A percentile compares a stretch with the other conserved stretches of the same genome.
phyloP scores from a whole-genome alignment of 2,888 invertebrate species.

The Adelognathus sp. region DNA sequence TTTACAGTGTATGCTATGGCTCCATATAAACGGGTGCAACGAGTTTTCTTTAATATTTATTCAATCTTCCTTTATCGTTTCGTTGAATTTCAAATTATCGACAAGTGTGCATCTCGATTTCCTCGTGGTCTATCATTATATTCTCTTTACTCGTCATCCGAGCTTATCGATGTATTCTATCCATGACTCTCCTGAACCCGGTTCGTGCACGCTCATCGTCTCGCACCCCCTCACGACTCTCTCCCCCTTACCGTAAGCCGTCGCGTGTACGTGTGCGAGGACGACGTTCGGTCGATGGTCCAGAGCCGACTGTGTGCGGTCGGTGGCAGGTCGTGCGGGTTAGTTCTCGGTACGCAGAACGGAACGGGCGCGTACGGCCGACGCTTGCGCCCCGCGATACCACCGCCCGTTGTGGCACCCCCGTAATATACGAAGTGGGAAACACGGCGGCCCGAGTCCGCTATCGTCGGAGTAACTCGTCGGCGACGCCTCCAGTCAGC shows the following conservation, averaged over 20 bases:
- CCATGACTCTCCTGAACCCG: background rate
- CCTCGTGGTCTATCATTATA: slow-evolving; percentile 13
- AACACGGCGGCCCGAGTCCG: slow-evolving; percentile 62
- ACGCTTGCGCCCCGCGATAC: slow-evolving; percentile 49
- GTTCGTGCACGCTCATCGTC: background rate
- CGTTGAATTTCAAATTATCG: background rate
- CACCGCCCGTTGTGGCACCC: slow-evolving; percentile 47
- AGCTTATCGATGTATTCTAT: slow-evolving; percentile 20
- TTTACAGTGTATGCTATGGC: no score
- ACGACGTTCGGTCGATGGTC: slow-evolving; percentile 71
- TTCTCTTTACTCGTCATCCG: slow-evolving; percentile 19
- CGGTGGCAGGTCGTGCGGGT: slow-evolving; percentile 57
- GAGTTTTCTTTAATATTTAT: no score
- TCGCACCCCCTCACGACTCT: background rate
- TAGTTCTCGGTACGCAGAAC: slow-evolving; percentile 18
- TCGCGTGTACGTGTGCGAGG: slow-evolving; percentile 39
- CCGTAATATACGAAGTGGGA: slow-evolving; percentile 59
- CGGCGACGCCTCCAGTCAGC: slow-evolving; percentile 73
- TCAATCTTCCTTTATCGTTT: slow-evolving; percentile 1
- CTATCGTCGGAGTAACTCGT: slow-evolving; percentile 64
- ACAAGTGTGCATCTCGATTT: background rate
- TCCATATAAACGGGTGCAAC: no score
- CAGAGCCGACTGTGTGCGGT: slow-evolving; percentile 75
- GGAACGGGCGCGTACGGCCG: slow-evolving; percentile 12
- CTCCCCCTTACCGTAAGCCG: slow-evolving; percentile 20